These are phyloP conservation scores for Cosmia pyralina DNA, from an alignment of 2,888 invertebrate genomes.

Conservation along the genomic window DNA sequence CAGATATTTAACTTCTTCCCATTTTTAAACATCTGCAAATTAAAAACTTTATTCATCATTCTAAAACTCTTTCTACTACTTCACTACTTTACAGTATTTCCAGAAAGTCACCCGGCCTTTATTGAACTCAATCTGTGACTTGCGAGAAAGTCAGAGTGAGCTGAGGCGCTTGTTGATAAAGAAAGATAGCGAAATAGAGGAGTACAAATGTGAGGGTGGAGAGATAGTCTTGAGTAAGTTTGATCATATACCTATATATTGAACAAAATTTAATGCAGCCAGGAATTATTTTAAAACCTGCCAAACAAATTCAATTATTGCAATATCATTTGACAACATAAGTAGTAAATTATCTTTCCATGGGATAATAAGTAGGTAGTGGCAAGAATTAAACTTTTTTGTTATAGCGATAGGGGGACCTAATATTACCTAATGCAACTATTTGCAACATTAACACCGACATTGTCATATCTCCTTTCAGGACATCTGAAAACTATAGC, in stretches of 20 bases:
- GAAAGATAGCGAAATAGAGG: constrained; percentile 90
- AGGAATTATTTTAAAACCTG: no score
- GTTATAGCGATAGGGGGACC: no score
- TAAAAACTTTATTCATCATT: neutral
- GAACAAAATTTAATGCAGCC: no score
- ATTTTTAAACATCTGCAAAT: neutral
- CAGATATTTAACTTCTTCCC: neutral
- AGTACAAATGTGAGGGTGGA: constrained; percentile 87
- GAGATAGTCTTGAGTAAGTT: constrained; percentile 84
- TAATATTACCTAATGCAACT: neutral
- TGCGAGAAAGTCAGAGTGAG: constrained; percentile 83
- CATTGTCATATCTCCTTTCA: constrained; percentile 61
- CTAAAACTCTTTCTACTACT: neutral
- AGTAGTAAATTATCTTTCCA: no score
- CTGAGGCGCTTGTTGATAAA: constrained; percentile 82
- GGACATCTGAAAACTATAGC: constrained; percentile 73
- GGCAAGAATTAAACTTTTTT: no score
- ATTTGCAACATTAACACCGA: neutral
- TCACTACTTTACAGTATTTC: constrained; percentile 76
- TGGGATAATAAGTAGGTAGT: no score
- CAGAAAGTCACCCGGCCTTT: constrained; percentile 76
- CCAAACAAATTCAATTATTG: no score
- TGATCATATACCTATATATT: neutral
- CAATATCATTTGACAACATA: no score
- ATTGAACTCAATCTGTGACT: constrained; percentile 83